phyloP scores from a whole-genome alignment of 2,113 vertebrate genomes.

The Atlantisia rogersi region DNA sequence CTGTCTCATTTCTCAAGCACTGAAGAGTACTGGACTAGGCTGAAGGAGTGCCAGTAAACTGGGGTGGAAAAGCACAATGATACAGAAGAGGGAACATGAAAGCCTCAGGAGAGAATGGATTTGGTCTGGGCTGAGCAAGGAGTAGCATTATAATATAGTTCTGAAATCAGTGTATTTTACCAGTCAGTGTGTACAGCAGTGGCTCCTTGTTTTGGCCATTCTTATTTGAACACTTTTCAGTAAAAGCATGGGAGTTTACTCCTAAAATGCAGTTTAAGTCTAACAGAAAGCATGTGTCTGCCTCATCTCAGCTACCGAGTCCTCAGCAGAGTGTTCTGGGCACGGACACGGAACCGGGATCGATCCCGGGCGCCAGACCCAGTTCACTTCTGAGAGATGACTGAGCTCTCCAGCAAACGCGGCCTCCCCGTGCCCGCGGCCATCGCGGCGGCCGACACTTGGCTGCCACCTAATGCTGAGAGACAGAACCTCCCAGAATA shows the following conservation, averaged over 20 bases:
- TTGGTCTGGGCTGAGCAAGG: neutral
- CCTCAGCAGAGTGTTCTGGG: neutral
- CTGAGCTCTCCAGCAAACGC: neutral
- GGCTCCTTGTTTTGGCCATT: neutral
- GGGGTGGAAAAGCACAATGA: neutral
- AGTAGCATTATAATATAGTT: neutral
- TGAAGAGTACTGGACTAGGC: neutral
- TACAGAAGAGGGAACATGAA: neutral
- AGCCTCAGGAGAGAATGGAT: neutral
- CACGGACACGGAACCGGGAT: neutral
- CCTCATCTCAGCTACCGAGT: neutral
- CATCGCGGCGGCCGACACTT: neutral
- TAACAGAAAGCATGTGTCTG: neutral
- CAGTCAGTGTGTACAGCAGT: neutral
- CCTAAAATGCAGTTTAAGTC: neutral
- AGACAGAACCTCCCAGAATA: neutral
- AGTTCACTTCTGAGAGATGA: neutral
- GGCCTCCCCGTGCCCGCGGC: rapidly evolving
- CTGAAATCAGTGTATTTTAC: neutral
- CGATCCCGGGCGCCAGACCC: neutral
- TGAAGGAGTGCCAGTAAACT: neutral
- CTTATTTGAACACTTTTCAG: neutral
- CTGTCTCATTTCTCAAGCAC: neutral
- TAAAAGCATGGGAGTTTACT: neutral
- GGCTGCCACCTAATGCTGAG: conserved; percentile 27